Evolutionary conservation across 92 coral and sea anemone species (phyloP).

Genomic region (Plumapathes pennacea): DNA sequence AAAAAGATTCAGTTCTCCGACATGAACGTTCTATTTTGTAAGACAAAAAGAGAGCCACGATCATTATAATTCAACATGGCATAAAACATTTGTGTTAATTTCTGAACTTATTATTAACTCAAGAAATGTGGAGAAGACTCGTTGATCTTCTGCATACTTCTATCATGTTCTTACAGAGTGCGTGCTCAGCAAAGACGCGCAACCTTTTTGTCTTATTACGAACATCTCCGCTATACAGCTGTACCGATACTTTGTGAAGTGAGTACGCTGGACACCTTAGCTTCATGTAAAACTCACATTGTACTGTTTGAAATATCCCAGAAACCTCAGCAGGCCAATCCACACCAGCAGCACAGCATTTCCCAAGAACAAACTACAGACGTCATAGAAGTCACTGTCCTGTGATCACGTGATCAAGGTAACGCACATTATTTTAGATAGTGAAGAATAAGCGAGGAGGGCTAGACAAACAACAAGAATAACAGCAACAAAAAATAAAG

Average conservation of each 20-base stretch:
- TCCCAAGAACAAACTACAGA: slow-evolving; percentile 86
- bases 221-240: too few relatives aligned
- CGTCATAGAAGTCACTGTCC: slow-evolving; percentile 74
- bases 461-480: not conserved
- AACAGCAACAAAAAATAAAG: not conserved
- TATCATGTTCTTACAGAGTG: too few relatives aligned
- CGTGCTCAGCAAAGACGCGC: too few relatives aligned
- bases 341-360: slow-evolving; percentile 92
- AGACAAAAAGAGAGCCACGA: not conserved
- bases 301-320: slow-evolving; percentile 76
- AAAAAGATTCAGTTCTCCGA: too few relatives aligned
- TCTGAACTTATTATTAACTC: too few relatives aligned
- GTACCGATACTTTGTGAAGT: too few relatives aligned
- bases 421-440: not conserved
- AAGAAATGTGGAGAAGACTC: too few relatives aligned
- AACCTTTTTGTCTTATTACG: too few relatives aligned
- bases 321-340: slow-evolving; percentile 87
- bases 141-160: too few relatives aligned
- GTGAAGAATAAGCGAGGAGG: not conserved
- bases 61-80: too few relatives aligned
- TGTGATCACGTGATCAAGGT: slow-evolving; percentile 19
- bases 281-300: slow-evolving; percentile 52
- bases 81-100: too few relatives aligned
- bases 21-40: not conserved
- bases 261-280: too few relatives aligned